Conservation (phyloP, 2,888 invertebrate species). For the Villa cingulata region DNA sequence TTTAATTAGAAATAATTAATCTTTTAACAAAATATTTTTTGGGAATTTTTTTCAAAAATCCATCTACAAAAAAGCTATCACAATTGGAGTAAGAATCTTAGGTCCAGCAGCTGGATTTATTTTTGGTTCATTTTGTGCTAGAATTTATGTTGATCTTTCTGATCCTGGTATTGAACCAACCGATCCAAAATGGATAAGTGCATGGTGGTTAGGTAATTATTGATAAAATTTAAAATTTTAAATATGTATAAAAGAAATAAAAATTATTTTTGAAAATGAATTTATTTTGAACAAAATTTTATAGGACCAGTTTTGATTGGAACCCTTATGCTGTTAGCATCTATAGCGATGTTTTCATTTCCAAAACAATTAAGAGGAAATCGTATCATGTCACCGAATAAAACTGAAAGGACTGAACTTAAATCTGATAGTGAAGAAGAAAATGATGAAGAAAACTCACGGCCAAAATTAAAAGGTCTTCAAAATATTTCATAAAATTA, state of each 20-base stretch:
- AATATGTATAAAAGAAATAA: not conserved
- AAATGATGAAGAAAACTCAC: slow-evolving; percentile 34
- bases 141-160: slow-evolving; percentile 70
- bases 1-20: too few relatives aligned
- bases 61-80: slow-evolving; percentile 61
- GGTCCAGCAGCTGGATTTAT: slow-evolving; percentile 85
- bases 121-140: slow-evolving; percentile 76
- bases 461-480: slow-evolving; percentile 49
- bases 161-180: slow-evolving; percentile 61
- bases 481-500: not conserved
- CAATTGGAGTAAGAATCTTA: slow-evolving; percentile 79
- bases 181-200: slow-evolving; percentile 87
- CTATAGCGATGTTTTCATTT: slow-evolving; percentile 82
- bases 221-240: not conserved
- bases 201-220: slow-evolving; percentile 83
- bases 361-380: slow-evolving; percentile 59
- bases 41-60: too few relatives aligned
- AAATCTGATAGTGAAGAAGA: slow-evolving; percentile 13
- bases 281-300: not conserved
- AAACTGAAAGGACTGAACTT: slow-evolving; percentile 22
- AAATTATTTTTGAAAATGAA: not conserved
- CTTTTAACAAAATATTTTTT: not conserved
- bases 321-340: slow-evolving; percentile 65
- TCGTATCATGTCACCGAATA: slow-evolving; percentile 29
- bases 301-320: slow-evolving; percentile 70